These are phyloP conservation scores for Tarsius wallacei DNA, from an alignment of 2,797 vertebrate species.

Conservation along the genomic window DNA sequence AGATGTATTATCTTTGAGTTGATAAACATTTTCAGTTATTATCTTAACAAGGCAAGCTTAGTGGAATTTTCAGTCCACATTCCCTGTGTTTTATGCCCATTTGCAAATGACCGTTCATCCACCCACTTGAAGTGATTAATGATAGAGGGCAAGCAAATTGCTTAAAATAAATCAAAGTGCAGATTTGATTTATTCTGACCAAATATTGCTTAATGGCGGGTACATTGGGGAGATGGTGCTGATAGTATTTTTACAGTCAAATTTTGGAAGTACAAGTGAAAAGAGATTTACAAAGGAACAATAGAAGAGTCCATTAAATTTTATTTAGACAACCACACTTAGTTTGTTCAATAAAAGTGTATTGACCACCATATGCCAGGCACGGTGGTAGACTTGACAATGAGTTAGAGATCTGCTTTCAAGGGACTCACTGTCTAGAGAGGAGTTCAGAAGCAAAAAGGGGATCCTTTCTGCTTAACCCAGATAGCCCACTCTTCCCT, in stretches of 20 bases:
- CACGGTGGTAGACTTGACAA: neutral
- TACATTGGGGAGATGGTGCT: conserved; percentile 53
- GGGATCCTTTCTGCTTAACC: conserved; percentile 19
- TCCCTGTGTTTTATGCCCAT: conserved; percentile 57
- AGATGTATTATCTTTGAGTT: conserved; percentile 73
- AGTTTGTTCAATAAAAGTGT: conserved; percentile 51
- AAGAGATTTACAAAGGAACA: conserved; percentile 5
- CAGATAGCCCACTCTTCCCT: neutral
- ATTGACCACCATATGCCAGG: neutral
- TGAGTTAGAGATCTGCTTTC: neutral
- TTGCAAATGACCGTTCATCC: conserved; percentile 73
- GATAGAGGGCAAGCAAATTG: conserved; percentile 74
- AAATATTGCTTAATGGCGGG: conserved; percentile 74
- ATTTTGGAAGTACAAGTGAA: conserved; percentile 53
- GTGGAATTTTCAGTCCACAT: conserved; percentile 46
- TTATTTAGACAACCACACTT: conserved; percentile 45
- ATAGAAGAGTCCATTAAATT: neutral
- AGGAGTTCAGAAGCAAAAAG: conserved; percentile 27
- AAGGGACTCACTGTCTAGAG: neutral
- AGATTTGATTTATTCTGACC: conserved; percentile 78
- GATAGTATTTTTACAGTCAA: conserved; percentile 57
- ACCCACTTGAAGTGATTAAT: conserved; percentile 80
- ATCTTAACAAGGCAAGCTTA: conserved; percentile 71
- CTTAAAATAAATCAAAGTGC: conserved; percentile 48
- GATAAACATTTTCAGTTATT: conserved; percentile 78